These are phyloP conservation scores for Synergus gifuensis DNA, from an alignment of 2,888 invertebrate genomes.

Conservation along the genomic window DNA sequence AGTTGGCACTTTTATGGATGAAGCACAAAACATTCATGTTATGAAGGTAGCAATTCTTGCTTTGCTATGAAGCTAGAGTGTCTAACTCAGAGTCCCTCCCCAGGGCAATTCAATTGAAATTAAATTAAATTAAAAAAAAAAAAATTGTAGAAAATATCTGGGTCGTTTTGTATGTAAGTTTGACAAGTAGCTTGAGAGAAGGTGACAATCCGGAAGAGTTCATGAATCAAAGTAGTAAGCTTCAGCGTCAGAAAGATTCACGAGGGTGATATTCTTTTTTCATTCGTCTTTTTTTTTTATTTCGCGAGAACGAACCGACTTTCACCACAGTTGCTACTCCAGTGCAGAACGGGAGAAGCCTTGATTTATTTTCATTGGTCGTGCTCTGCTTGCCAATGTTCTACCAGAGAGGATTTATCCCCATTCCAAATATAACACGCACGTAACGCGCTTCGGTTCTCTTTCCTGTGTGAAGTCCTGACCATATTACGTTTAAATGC, in stretches of 20 bases:
- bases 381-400: constrained; percentile 65
- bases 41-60: too few relatives aligned
- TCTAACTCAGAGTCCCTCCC: too few relatives aligned
- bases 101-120: too few relatives aligned
- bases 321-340: constrained; percentile 45
- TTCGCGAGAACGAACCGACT: constrained; percentile 50
- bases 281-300: constrained; percentile 44
- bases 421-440: constrained; percentile 27
- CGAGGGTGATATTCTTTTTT: constrained; percentile 33
- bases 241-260: constrained; percentile 24
- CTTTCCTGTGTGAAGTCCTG: not conserved
- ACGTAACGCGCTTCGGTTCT: constrained; percentile 8
- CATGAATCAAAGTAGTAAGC: constrained; percentile 52
- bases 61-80: too few relatives aligned
- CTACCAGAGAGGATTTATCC: constrained; percentile 27
- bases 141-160: not conserved
- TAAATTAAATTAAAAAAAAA: too few relatives aligned
- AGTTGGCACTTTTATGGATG: too few relatives aligned
- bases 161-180: not conserved
- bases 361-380: constrained; percentile 69
- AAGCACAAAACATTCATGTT: too few relatives aligned
- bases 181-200: not conserved
- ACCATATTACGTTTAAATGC: constrained; percentile 22
- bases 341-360: constrained; percentile 53
- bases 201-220: constrained; percentile 38